Base-by-base conservation (phyloP, 2,888 invertebrate genomes). In the Isotomurus palustris region DNA sequence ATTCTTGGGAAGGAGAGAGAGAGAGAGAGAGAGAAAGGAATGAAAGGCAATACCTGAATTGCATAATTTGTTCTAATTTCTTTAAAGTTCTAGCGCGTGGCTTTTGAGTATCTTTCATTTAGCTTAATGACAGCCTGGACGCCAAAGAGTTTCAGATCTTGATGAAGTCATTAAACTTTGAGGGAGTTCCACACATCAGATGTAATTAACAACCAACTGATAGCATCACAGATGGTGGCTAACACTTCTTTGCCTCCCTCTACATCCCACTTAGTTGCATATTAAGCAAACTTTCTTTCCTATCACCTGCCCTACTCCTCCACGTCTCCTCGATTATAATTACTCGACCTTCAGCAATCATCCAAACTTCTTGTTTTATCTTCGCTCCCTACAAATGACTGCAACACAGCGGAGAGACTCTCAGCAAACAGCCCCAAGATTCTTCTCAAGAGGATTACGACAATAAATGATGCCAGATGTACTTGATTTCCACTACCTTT, bases 41-140 rank as follows among this genome's bases (percentile, higher is more conserved):
- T 63, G 69, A 64, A 63, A 66, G 64, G 67, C 66, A 69, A 69
- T 71, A 71, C 70, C 70, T 71, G 71, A 68, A 69, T 68, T 69
- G 64, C 65, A 69, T 71, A 71, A 69, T 71, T 71, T 68, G 68
- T 65, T 69, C 70, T 71, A 71, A 71, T 71, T 71, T 71, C 69
- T 68, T 71, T 65, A 69, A 68, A 71, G 66, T 71, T 69, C 63
- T 52, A 57, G 55, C 65, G 64, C 63, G 54, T 68, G 60, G 60
- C 60, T 66, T 62, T 65, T 62, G 64, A 68, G 66, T 66, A 68
- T 64, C 68, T 60, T 67, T 64, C 69, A 67, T 69, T 71, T 67
- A 61, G 66, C 69, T 69, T 70, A 69, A 68, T 67, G 71, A 68
- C 69, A 68, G 68, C 49, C 64, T 60, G 57, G 64, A 67, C 63